A percentile compares a stretch with the other conserved stretches of the same genome.
Evolutionary conservation across 2,888 invertebrate genomes (phyloP).

Genomic region (Elgonia sp.): DNA sequence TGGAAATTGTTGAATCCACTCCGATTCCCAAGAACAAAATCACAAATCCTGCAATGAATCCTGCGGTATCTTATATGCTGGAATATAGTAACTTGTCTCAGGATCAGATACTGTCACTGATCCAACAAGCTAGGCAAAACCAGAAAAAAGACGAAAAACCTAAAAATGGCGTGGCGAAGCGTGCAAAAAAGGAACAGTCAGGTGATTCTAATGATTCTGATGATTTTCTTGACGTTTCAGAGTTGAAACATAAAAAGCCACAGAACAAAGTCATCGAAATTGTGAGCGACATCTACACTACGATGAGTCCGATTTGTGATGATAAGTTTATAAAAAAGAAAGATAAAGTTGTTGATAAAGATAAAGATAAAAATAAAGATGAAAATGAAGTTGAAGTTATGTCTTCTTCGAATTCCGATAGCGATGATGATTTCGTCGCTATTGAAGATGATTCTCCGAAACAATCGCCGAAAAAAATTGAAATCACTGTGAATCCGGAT

Average conservation of each 20-base stretch:
- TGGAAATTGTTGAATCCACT: conserved; percentile 77
- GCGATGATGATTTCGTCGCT: conserved; percentile 87
- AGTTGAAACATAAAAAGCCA: conserved; percentile 17
- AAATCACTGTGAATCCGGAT: conserved; percentile 86
- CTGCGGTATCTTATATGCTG: conserved; percentile 89
- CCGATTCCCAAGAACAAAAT: conserved; percentile 82
- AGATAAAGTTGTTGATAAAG: background rate
- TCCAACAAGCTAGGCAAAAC: conserved; percentile 83
- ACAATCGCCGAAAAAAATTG: conserved; percentile 71
- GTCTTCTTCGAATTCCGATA: conserved; percentile 79
- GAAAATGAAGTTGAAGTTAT: conserved; percentile 33
- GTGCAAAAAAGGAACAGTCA: background rate
- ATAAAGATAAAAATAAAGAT: background rate
- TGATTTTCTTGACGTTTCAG: conserved; percentile 67
- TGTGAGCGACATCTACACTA: conserved; percentile 59
- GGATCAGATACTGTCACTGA: conserved; percentile 88
- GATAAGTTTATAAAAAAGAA: conserved; percentile 42
- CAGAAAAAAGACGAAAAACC: conserved; percentile 47
- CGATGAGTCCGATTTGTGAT: conserved; percentile 52
- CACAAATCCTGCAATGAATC: conserved; percentile 64
- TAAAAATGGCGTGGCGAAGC: conserved; percentile 40
- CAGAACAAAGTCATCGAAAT: conserved; percentile 42
- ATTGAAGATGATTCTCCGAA: conserved; percentile 82
- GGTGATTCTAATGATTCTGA: conserved; percentile 75
- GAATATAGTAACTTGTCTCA: conserved; percentile 93